Percentiles rank a stretch among this genome's conserved stretches.
phyloP scores from a whole-genome alignment of 2,888 invertebrate species.

The Netelia melanura region DNA sequence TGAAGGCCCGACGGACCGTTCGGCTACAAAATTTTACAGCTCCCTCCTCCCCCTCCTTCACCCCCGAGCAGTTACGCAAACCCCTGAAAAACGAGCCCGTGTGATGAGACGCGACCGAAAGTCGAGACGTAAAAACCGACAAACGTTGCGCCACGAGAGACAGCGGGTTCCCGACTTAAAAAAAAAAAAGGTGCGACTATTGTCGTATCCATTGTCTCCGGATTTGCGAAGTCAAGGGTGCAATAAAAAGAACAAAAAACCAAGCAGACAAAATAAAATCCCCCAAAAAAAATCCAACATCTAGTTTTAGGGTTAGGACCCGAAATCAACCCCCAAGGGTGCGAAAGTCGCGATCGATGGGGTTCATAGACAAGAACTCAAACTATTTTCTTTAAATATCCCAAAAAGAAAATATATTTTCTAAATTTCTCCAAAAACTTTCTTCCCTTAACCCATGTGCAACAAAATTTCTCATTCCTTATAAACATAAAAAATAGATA shows the following conservation, averaged over 20 bases:
- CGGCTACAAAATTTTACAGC: slow-evolving; percentile 37
- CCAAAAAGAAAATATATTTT: background rate
- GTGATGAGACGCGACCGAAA: background rate
- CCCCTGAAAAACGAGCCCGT: background rate
- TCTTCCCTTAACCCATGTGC: no score
- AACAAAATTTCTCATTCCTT: slow-evolving; percentile 15
- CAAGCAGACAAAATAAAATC: slow-evolving; percentile 40
- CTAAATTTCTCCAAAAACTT: no score
- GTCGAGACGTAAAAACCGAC: background rate
- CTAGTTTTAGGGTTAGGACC: slow-evolving; percentile 75
- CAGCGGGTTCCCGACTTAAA: background rate
- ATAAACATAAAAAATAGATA: slow-evolving; percentile 37
- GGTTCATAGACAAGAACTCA: slow-evolving; percentile 67
- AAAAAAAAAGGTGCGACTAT: slow-evolving; percentile 36
- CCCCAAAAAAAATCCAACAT: slow-evolving; percentile 48
- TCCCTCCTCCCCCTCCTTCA: no score
- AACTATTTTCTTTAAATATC: background rate
- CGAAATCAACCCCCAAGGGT: slow-evolving; percentile 73
- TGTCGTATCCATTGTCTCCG: slow-evolving; percentile 50
- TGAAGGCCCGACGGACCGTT: background rate
- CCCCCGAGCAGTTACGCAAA: background rate
- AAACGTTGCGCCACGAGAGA: slow-evolving; percentile 36
- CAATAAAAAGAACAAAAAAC: slow-evolving; percentile 54
- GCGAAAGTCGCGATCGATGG: slow-evolving; percentile 33
- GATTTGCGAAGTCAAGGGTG: slow-evolving; percentile 54